Base-by-base conservation (phyloP, 2,888 invertebrate species). In the Heliconius charithonia region DNA sequence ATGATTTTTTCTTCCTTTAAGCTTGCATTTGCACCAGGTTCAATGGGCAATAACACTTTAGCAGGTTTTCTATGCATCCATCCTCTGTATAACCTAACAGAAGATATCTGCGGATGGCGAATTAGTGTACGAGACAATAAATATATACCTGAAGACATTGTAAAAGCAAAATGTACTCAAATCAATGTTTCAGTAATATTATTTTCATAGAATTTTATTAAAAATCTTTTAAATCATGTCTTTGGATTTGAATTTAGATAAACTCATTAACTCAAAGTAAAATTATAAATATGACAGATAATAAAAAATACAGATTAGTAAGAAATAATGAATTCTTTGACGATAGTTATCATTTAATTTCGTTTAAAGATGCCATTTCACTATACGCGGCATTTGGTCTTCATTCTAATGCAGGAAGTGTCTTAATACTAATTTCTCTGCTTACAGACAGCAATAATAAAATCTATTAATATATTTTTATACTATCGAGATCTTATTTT, bases 51-150 rank as follows among this genome's bases (percentile, higher is more conserved):
- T 51, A 95, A 84, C 66, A 96, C 94, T 84, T 92, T 94, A 41
- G 89, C 87, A 32, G 96, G 96, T 78, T 86, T 90, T 77, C 96
- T 95, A 84, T 95, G 95, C 80, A 89, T 82, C 95, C 96, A 96
- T 84, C 95, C 92, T 22, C 89, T 86, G 82, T 93, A 93, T 84
- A 87, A 89, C 86, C 92, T 90, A 78, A 85, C 83, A n/a, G 86
- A 84, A 80, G 78, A 67, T 37, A 70, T 65, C 59, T 56, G 75
- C 45, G 69, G 45, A 27, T 80, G 80, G 19, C 72, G 77, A 32
- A 77, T 67, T 56, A 81, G 62, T n/a, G 69, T 63, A 27, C 29
- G 62, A 65, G 77, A 73, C 19, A 80, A 9, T 22, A 62, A 32
- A 32, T 59, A 77, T 56, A 72, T 72, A 37, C 32, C 59, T 59